Evolutionary conservation across 2,888 invertebrate species (phyloP).

Genomic region (Tenthredo mesomela): DNA sequence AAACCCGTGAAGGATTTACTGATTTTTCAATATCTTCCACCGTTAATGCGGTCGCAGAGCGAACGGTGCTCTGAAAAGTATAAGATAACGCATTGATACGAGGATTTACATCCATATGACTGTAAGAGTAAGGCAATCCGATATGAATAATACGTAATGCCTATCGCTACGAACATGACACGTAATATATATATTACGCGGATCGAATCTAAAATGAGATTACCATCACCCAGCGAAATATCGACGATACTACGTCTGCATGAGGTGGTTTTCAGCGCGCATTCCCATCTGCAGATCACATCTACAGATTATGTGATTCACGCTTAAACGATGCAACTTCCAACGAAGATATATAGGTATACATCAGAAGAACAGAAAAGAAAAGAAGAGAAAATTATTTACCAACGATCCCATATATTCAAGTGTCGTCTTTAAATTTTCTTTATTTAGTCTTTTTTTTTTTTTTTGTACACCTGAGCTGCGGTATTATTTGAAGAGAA

Average conservation of each 20-base stretch:
- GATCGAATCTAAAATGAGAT: slow-evolving; percentile 43
- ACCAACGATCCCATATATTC: not conserved
- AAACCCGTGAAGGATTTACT: slow-evolving; percentile 18
- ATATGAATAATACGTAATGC: slow-evolving; percentile 15
- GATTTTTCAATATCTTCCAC: slow-evolving; percentile 30
- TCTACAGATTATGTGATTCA: slow-evolving; percentile 8
- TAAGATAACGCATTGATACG: not conserved
- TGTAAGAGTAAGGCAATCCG: not conserved
- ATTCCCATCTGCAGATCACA: not conserved
- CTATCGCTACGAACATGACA: slow-evolving; percentile 7
- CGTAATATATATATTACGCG: slow-evolving; percentile 44
- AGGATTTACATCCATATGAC: not conserved
- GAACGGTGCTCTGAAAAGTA: not conserved
- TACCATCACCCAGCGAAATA: slow-evolving; percentile 11
- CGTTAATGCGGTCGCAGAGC: slow-evolving; percentile 6
- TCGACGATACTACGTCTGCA: slow-evolving; percentile 37
- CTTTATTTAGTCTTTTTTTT: not conserved
- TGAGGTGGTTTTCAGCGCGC: not conserved
- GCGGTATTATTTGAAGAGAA: not conserved
- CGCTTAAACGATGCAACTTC: not conserved
- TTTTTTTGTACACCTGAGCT: not conserved
- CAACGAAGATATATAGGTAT: not conserved
- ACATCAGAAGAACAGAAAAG: not conserved
- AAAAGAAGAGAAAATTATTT: not conserved
- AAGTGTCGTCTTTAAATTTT: not conserved